Base-by-base conservation (phyloP, 2,888 invertebrate species). In the Diogma glabrata region DNA sequence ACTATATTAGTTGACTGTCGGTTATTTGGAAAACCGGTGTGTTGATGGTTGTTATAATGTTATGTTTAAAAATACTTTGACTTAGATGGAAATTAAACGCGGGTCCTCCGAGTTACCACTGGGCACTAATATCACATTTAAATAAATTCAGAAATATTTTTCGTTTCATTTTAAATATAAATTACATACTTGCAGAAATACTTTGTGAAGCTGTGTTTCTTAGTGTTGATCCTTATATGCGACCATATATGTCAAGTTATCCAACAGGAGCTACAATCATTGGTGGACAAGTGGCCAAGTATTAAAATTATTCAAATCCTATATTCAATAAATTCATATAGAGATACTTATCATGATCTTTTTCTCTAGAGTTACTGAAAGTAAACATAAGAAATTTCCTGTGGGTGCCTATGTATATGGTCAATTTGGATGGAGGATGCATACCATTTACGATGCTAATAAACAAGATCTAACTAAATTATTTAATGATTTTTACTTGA, bases 151-250 rank as follows among this genome's bases (percentile, higher is more conserved):
- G n/a, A n/a, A n/a, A n/a, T n/a, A n/a, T n/a, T n/a, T n/a, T n/a
- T n/a, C n/a, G n/a, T n/a, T n/a, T n/a, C n/a, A n/a, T n/a, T n/a
- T n/a, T n/a, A n/a, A n/a, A n/a, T n/a, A n/a, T n/a, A n/a, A n/a
- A n/a, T n/a, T n/a, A n/a, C n/a, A n/a, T n/a, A n/a, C n/a, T 40
- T 45, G 53, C 63, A 82, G 82, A 82, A 70, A 76, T 80, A 57
- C 67, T 84, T 47, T 70, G 77, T 2, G 75, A 84, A 70, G 84
- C 84, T 2, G 74, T 79, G 60, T 84, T 74, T 61, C 62, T 83
- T 2, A 82, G 82, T 56, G 81, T 85, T 20, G 85, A 85, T 65
- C 84, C 85, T 1, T 85, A 82, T 54, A 81, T 82, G 79, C 70
- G 81, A 57, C 72, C 74, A 2, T 78, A 77, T 57, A 71, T 74